These are phyloP conservation scores for Pelmatolapia mariae DNA, from an alignment of 2,113 vertebrate genomes.

Conservation along the genomic window DNA sequence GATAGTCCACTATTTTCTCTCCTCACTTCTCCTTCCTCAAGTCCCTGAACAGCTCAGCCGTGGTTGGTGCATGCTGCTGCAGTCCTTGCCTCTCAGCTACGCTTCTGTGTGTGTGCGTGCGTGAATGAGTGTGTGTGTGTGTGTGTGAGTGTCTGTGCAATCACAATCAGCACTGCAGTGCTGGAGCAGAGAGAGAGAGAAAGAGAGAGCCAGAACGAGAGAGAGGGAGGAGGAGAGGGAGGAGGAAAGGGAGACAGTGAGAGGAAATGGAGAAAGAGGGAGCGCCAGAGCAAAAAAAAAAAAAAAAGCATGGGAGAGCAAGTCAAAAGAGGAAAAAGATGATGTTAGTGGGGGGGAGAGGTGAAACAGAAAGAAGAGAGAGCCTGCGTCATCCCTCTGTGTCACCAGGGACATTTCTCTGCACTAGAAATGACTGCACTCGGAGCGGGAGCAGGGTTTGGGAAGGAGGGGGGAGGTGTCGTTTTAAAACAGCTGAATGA, in stretches of 20 bases:
- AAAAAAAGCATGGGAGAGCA: constrained; percentile 6
- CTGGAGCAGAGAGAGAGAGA: constrained; percentile 56
- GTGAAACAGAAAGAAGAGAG: constrained; percentile 45
- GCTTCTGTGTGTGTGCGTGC: constrained; percentile 26
- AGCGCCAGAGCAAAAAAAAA: constrained; percentile 9
- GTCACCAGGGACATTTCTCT: constrained; percentile 72
- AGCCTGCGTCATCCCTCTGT: constrained; percentile 70
- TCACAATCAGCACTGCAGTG: constrained; percentile 74
- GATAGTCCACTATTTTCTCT: constrained; percentile 31
- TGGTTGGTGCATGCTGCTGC: constrained; percentile 80
- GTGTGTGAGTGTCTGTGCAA: constrained; percentile 58
- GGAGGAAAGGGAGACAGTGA: neutral
- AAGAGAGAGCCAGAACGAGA: neutral
- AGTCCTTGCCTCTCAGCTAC: constrained; percentile 74
- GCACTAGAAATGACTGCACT: constrained; percentile 72
- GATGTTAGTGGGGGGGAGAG: constrained; percentile 4
- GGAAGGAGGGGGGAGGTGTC: constrained; percentile 13
- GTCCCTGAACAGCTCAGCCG: constrained; percentile 62
- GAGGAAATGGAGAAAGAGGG: constrained; percentile 45
- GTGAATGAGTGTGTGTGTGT: neutral
- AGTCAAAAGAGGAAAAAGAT: constrained; percentile 53
- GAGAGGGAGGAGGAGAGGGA: neutral
- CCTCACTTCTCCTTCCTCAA: constrained; percentile 27
- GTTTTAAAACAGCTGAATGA: constrained; percentile 62
- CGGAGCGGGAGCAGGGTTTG: constrained; percentile 49